These are phyloP conservation scores for Hippocampus comes DNA, from an alignment of 2,113 vertebrate species.

Conservation along the genomic window DNA sequence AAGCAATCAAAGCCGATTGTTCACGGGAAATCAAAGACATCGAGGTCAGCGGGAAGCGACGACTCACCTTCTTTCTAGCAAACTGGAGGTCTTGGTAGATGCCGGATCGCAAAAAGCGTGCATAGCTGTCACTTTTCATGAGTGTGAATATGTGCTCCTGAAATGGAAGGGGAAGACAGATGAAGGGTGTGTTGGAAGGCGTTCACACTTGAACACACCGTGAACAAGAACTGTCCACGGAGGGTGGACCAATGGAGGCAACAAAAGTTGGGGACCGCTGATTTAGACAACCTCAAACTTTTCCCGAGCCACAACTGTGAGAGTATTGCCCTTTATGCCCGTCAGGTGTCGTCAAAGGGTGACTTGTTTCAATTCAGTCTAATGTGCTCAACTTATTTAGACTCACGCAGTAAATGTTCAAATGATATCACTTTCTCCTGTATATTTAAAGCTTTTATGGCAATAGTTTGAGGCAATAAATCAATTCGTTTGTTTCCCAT, in stretches of 20 bases:
- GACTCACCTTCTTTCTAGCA: constrained; percentile 90
- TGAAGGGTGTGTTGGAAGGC: constrained; percentile 1
- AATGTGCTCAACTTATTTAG: no score
- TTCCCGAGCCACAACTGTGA: no score
- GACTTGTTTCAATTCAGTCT: no score
- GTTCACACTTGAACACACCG: constrained; percentile 34
- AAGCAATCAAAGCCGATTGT: constrained; percentile 9
- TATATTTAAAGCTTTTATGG: no score
- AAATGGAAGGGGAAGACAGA: constrained; percentile 27
- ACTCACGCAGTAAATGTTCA: no score
- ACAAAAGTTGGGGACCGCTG: constrained; percentile 27
- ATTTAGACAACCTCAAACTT: no score
- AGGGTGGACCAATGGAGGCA: constrained; percentile 18
- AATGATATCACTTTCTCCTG: no score
- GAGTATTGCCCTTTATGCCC: no score
- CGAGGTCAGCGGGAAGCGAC: constrained; percentile 15
- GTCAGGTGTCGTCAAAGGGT: no score
- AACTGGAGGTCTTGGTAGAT: constrained; percentile 93
- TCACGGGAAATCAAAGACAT: constrained; percentile 11
- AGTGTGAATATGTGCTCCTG: constrained; percentile 98
- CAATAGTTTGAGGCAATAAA: no score
- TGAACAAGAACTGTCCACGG: constrained; percentile 17
- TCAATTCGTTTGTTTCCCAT: no score
- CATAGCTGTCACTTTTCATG: constrained; percentile 98
- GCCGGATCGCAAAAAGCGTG: constrained; percentile 91